Evolutionary conservation across 2,113 vertebrate species (phyloP).

Genomic region (Mustela lutreola): DNA sequence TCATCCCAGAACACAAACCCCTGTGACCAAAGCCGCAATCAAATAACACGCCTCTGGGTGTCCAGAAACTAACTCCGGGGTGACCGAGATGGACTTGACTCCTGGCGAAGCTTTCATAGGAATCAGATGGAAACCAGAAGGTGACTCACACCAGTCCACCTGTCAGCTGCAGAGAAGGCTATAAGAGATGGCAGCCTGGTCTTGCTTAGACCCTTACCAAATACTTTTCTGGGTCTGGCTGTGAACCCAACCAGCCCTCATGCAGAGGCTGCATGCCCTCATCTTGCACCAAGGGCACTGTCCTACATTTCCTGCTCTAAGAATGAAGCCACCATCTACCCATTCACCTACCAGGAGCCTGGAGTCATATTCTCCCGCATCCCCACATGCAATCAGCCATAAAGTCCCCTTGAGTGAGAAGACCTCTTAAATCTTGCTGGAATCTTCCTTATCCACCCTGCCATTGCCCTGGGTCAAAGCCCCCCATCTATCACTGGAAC

Average conservation of each 20-base stretch:
- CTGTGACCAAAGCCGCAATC: neutral
- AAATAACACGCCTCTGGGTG: neutral
- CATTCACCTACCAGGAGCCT: neutral
- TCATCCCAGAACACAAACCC: neutral
- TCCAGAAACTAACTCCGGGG: neutral
- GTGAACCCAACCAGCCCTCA: neutral
- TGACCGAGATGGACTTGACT: fast-evolving
- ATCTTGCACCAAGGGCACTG: neutral
- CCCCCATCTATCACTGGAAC: neutral
- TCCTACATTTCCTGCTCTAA: neutral
- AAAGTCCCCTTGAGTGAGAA: neutral
- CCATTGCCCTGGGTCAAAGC: neutral
- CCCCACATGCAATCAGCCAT: neutral
- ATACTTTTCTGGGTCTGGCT: neutral
- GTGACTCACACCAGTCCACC: neutral
- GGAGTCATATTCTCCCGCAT: neutral
- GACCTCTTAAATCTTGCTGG: neutral
- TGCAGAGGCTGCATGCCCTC: neutral
- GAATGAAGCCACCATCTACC: neutral
- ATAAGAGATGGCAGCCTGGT: neutral
- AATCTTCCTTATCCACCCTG: neutral
- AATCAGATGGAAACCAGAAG: neutral
- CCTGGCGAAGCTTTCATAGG: neutral
- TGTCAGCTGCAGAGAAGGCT: neutral
- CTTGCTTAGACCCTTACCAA: neutral